Conservation (phyloP, 2,888 invertebrate genomes). For the Stenolophus ochropezus region DNA sequence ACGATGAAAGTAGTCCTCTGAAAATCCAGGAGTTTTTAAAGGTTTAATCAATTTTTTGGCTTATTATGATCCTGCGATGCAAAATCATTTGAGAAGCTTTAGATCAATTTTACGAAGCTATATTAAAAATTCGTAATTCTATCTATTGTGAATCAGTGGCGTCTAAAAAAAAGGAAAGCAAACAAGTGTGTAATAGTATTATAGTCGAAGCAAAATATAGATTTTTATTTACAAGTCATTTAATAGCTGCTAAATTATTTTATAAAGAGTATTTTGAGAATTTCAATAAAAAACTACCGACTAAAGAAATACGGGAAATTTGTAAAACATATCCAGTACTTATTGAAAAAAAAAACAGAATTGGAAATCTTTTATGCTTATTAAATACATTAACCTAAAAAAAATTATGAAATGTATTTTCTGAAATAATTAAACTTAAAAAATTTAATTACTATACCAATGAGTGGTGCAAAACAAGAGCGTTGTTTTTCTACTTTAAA, state of each 20-base stretch:
- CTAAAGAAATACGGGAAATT: constrained; percentile 50
- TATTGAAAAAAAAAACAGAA: constrained; percentile 59
- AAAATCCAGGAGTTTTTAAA: too few relatives aligned
- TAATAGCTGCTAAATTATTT: constrained; percentile 61
- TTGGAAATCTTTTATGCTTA: constrained; percentile 60
- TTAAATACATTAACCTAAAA: constrained; percentile 59
- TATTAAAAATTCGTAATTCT: too few relatives aligned
- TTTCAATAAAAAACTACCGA: constrained; percentile 56
- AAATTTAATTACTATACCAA: constrained; percentile 61
- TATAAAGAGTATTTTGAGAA: constrained; percentile 55
- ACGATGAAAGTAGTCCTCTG: too few relatives aligned
- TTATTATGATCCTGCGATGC: too few relatives aligned
- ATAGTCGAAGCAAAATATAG: constrained; percentile 58
- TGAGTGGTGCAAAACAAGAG: constrained; percentile 61
- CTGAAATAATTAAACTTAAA: too few relatives aligned
- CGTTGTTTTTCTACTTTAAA: constrained; percentile 60
- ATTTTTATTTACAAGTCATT: constrained; percentile 62
- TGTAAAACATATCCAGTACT: constrained; percentile 54
- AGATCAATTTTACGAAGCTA: too few relatives aligned
- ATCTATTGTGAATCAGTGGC: too few relatives aligned
- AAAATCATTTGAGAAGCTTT: too few relatives aligned
- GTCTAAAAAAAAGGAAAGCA: constrained; percentile 59
- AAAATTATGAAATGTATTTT: constrained; percentile 60
- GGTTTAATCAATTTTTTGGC: too few relatives aligned
- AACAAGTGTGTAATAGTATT: constrained; percentile 63